phyloP scores from a whole-genome alignment of 2,113 vertebrate species.

The Chroicocephalus ridibundus region DNA sequence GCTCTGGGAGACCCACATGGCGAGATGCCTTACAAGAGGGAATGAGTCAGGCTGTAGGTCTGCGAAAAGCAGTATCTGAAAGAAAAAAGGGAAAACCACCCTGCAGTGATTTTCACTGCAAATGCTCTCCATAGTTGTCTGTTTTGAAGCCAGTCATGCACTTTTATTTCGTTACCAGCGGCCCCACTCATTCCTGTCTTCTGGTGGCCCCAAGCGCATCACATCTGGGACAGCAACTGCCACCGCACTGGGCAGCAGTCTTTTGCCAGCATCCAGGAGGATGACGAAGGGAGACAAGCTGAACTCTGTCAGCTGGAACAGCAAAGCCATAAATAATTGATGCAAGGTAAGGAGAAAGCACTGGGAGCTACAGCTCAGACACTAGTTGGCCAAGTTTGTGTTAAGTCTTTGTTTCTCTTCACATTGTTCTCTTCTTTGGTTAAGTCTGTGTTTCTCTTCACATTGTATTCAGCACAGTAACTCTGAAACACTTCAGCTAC shows the following conservation, averaged over 20 bases:
- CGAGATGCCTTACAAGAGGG: background rate
- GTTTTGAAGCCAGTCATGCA: background rate
- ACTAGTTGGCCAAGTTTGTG: background rate
- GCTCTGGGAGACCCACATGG: background rate
- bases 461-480: background rate
- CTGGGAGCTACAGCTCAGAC: background rate
- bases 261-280: background rate
- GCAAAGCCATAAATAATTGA: background rate
- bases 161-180: background rate
- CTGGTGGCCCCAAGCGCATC: background rate
- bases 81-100: background rate
- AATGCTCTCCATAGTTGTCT: background rate
- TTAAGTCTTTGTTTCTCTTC: background rate
- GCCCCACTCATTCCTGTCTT: background rate
- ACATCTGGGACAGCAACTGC: background rate
- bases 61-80: background rate
- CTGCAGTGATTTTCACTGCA: background rate
- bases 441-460: background rate
- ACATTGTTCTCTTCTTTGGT: background rate
- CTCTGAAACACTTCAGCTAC: background rate
- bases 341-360: background rate
- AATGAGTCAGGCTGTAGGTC: background rate
- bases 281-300: background rate
- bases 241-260: background rate
- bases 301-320: background rate